Base-by-base conservation (phyloP, 2,888 invertebrate genomes). In the Teinopalpus imperialis region DNA sequence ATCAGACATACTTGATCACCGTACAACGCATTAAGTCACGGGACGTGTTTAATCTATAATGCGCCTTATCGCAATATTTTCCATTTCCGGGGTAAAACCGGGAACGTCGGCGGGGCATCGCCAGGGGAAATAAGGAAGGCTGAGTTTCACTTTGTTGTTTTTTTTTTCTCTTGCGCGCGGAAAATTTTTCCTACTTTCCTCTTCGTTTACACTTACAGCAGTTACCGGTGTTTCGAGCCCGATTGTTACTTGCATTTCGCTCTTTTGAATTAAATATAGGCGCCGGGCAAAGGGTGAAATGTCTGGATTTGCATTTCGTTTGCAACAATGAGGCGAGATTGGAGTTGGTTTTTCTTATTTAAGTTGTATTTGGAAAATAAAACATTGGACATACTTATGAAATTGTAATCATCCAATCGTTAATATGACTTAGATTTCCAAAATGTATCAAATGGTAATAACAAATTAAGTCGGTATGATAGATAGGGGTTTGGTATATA, bases 1-100 rank as follows among this genome's bases (percentile, higher is more conserved):
- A 79, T 73, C 70, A 51, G 52, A 44, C 56, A 55, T 66, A 69
- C 68, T 76, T 72, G 81, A 85, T 83, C 82, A 70, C 74, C 65
- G 64, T 54, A 61, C 60, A 74, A 69, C 66, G 60, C 76, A 81
- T 83, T 85, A 82, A 74, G 70, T 69, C 67, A 60, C 71, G 71
- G 60, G 71, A 76, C 77, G 72, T 76, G 80, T 86, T 85, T 87
- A 88, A 88, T 88, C 83, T 86, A 81, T 88, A 89, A 89, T 87
- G 88, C 74, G 72, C 75, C 87, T 89, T 89, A 89, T 89, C 87
- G 85, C 87, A 80, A 89, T 89, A 88, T 89, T 89, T 88, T 82
- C 88, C 88, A 88, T 87, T 89, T 87, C 85, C 87, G 69, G 74
- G 75, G 68, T 48, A 75, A 76, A 75, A 73, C 74, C 66, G 74